Conservation (phyloP, 2,888 invertebrate species). For the Leptopilina syphax region DNA sequence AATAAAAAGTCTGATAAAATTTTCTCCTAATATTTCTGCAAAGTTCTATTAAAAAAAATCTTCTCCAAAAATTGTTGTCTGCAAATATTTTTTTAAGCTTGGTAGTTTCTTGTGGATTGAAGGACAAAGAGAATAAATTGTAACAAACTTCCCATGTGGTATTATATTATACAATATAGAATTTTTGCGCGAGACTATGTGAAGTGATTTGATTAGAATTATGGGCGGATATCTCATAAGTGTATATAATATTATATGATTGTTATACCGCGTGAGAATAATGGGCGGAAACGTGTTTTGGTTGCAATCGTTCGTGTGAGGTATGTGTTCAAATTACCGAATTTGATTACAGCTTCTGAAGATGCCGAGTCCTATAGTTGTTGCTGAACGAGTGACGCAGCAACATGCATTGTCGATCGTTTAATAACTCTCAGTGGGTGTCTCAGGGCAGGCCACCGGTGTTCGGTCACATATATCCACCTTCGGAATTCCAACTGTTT, state of each 20-base stretch:
- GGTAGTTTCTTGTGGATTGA: neutral
- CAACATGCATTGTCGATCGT: constrained; percentile 71
- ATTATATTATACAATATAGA: neutral
- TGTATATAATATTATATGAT: neutral
- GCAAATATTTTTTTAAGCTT: no score
- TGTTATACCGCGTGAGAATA: constrained; percentile 35
- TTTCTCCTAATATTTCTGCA: neutral
- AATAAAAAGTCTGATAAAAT: no score
- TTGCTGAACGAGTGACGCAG: constrained; percentile 68
- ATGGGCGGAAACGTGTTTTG: constrained; percentile 34
- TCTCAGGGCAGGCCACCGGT: constrained; percentile 67
- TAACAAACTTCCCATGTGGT: neutral
- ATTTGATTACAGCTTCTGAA: constrained; percentile 72
- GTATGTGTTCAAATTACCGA: constrained; percentile 59
- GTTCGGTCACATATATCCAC: constrained; percentile 56
- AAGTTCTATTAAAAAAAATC: neutral
- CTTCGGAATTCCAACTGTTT: constrained; percentile 43
- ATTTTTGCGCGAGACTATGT: constrained; percentile 7
- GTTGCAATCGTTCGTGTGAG: constrained; percentile 51
- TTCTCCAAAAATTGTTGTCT: neutral
- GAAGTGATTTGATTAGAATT: constrained; percentile 36
- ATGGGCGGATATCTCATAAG: constrained; percentile 15
- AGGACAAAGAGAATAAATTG: neutral
- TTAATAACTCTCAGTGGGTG: constrained; percentile 72
- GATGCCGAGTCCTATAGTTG: constrained; percentile 61